Conservation (phyloP, 2,888 invertebrate genomes). For the Biston betularia region DNA sequence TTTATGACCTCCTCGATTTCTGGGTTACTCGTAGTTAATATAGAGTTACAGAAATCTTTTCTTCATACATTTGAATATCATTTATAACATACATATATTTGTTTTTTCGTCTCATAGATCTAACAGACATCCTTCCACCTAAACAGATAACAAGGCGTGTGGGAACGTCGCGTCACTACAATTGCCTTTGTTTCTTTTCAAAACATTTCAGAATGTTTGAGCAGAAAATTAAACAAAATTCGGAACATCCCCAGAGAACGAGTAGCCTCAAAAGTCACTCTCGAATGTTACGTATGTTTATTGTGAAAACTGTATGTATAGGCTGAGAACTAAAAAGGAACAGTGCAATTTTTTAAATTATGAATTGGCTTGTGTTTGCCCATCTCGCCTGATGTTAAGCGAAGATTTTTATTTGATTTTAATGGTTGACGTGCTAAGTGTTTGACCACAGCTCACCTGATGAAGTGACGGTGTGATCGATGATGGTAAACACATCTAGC, state of each 20-base stretch:
- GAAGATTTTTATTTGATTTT: too few species aligned
- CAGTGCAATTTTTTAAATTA: too few species aligned
- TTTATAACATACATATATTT: neutral
- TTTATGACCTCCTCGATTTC: too few species aligned
- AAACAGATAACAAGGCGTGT: slow-evolving; percentile 30
- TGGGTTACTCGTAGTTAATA: too few species aligned
- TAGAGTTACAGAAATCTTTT: too few species aligned
- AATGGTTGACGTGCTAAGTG: too few species aligned
- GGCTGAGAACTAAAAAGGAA: neutral
- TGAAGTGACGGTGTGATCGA: too few species aligned
- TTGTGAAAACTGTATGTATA: slow-evolving; percentile 5
- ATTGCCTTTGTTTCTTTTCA: slow-evolving; percentile 46
- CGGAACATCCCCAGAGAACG: slow-evolving; percentile 3
- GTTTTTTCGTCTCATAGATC: slow-evolving; percentile 2
- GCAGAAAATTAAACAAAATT: slow-evolving; percentile 22
- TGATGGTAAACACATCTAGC: too few species aligned
- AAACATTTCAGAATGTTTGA: slow-evolving; percentile 36
- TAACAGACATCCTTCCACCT: neutral
- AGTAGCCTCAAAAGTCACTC: slow-evolving; percentile 10
- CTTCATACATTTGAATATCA: neutral
- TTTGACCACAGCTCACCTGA: too few species aligned
- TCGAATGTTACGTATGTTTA: slow-evolving; percentile 12
- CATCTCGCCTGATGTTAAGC: too few species aligned
- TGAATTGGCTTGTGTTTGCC: too few species aligned
- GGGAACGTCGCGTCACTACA: slow-evolving; percentile 22